Percentiles rank a stretch among this genome's conserved stretches.
Conservation (phyloP, 2,797 vertebrate species). For the Sebastes matsubarae region DNA sequence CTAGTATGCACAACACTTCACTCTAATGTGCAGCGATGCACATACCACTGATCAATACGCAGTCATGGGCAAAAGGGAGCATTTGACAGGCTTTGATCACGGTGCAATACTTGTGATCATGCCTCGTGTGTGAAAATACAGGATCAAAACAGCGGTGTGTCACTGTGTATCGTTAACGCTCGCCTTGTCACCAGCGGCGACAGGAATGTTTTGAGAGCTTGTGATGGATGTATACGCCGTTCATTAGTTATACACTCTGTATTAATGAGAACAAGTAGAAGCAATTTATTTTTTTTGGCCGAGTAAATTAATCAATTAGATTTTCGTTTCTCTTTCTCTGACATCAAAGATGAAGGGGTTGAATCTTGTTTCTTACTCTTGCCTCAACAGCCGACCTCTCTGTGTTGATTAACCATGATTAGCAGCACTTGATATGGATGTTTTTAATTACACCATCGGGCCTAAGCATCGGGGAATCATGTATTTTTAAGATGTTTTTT, state of each 20-base stretch:
- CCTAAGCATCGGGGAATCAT: no score
- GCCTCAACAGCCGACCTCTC: not conserved
- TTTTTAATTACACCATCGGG: not conserved
- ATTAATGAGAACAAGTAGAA: constrained; percentile 24
- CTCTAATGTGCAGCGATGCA: constrained; percentile 16
- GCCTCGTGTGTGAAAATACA: not conserved
- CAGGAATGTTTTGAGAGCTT: not conserved
- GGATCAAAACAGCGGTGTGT: not conserved
- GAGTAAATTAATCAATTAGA: constrained; percentile 23
- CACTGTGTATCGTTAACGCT: not conserved
- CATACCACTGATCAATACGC: constrained; percentile 34
- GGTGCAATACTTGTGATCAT: constrained; percentile 10
- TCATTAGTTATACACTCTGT: constrained; percentile 10
- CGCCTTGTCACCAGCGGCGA: not conserved
- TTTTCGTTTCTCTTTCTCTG: not conserved
- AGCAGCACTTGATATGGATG: not conserved
- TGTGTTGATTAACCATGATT: constrained; percentile 27
- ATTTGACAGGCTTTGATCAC: constrained; percentile 24
- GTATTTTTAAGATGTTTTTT: no score
- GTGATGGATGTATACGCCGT: not conserved
- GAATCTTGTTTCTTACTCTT: not conserved
- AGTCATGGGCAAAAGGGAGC: not conserved
- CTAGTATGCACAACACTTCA: not conserved
- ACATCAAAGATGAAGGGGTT: constrained; percentile 18
- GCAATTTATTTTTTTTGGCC: constrained; percentile 10